Conservation (phyloP, 2,888 invertebrate species). For the Eupithecia tripunctaria region DNA sequence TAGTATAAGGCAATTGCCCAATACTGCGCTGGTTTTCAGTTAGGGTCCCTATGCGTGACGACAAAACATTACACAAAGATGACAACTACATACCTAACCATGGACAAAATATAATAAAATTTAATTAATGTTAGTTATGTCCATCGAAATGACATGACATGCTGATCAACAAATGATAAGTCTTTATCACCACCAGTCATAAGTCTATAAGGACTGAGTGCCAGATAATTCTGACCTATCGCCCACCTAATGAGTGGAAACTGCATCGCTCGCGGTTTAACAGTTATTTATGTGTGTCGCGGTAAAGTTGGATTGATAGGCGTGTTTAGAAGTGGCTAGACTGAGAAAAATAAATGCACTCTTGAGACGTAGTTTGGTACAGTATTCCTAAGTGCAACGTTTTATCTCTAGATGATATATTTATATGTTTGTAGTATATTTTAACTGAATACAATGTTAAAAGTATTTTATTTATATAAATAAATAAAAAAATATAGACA, state of each 20-base stretch:
- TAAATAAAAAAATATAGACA: too few species aligned
- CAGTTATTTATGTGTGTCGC: slow-evolving; percentile 41
- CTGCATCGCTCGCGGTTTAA: slow-evolving; percentile 39
- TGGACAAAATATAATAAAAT: too few species aligned
- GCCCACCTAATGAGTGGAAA: slow-evolving; percentile 43
- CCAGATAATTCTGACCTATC: slow-evolving; percentile 16
- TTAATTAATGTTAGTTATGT: too few species aligned
- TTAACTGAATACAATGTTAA: too few species aligned
- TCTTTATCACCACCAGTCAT: neutral
- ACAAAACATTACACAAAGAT: too few species aligned
- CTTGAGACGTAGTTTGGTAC: neutral
- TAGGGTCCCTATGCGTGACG: too few species aligned
- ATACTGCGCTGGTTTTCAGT: too few species aligned
- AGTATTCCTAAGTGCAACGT: neutral
- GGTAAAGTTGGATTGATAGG: slow-evolving; percentile 16
- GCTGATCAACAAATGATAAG: neutral
- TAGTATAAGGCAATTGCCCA: too few species aligned
- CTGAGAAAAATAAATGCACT: neutral
- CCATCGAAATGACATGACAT: too few species aligned
- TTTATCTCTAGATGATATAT: neutral
- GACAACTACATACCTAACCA: too few species aligned
- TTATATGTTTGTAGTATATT: too few species aligned
- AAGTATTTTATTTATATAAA: too few species aligned
- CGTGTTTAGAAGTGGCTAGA: slow-evolving; percentile 6
- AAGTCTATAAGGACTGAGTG: neutral